Conservation (phyloP, 2,797 vertebrate species). For the Molossus alvarezi region DNA sequence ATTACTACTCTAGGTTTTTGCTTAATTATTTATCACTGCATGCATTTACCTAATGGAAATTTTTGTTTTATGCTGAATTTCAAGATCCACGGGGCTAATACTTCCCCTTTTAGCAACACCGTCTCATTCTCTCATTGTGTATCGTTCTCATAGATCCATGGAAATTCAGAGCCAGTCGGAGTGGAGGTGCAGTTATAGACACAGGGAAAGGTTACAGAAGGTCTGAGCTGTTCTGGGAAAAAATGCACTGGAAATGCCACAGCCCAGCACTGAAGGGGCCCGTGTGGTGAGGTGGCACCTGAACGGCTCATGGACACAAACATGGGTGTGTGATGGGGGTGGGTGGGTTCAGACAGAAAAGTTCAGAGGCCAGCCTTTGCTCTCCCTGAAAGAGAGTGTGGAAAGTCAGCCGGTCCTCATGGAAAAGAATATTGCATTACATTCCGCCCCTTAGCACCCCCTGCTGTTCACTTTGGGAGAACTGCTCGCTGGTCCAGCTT, state of each 20-base stretch:
- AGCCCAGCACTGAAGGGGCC: neutral
- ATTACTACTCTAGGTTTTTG: constrained; percentile 65
- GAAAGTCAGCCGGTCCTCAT: neutral
- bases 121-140: neutral
- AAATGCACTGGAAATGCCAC: neutral
- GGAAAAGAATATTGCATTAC: neutral
- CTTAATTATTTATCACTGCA: constrained; percentile 82
- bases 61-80: constrained; percentile 69
- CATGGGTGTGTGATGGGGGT: neutral
- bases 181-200: neutral
- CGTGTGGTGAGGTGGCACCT: neutral
- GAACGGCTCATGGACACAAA: neutral
- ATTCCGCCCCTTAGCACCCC: neutral
- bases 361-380: neutral
- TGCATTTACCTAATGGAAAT: constrained; percentile 72
- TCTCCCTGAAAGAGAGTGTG: neutral
- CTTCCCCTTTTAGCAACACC: constrained; percentile 33
- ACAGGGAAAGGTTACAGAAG: neutral
- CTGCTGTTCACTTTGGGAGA: neutral
- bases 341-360: neutral
- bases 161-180: constrained; percentile 39
- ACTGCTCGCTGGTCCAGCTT: neutral
- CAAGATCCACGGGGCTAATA: neutral
- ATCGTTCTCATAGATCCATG: neutral
- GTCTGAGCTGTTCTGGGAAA: neutral